Percentiles rank a stretch among this genome's conserved stretches.
Evolutionary conservation across 2,888 invertebrate species (phyloP).

Genomic region (Isotomurus palustris): DNA sequence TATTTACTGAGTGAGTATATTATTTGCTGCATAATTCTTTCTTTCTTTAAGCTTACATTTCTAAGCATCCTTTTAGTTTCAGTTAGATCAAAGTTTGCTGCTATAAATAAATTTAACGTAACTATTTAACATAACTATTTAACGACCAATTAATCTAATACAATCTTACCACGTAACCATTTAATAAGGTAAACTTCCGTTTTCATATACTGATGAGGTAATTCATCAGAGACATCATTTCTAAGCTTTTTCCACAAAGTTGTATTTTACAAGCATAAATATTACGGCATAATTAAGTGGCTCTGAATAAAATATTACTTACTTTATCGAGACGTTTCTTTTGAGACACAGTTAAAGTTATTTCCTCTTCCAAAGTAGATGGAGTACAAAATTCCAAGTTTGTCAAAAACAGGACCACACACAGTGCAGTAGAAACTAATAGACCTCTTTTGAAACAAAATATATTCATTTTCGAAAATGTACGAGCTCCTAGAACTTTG

Average conservation of each 20-base stretch:
- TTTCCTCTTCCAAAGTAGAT: too few species aligned
- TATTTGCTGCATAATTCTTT: neutral
- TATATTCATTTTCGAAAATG: too few species aligned
- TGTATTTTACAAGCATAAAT: too few species aligned
- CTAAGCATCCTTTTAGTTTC: constrained; percentile 2
- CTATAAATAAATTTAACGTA: constrained; percentile 1
- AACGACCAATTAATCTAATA: neutral
- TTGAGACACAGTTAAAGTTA: too few species aligned
- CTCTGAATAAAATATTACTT: too few species aligned
- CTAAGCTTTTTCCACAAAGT: neutral
- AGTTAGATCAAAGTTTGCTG: neutral
- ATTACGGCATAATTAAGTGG: too few species aligned
- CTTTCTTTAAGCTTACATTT: constrained; percentile 1
- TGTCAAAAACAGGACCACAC: too few species aligned
- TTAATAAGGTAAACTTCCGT: constrained; percentile 8
- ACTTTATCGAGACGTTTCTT: too few species aligned
- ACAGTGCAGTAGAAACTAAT: too few species aligned
- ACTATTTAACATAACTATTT: neutral
- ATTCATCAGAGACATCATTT: neutral
- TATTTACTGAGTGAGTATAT: neutral
- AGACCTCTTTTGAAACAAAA: too few species aligned
- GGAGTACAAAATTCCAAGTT: too few species aligned
- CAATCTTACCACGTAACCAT: neutral
- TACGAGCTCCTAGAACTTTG: too few species aligned
- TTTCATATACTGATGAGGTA: constrained; percentile 1